Evolutionary conservation across 2,888 invertebrate species (phyloP), one percentile per base, ranked within the genome.

Genomic region (Drosophila kuntzei): DNA sequence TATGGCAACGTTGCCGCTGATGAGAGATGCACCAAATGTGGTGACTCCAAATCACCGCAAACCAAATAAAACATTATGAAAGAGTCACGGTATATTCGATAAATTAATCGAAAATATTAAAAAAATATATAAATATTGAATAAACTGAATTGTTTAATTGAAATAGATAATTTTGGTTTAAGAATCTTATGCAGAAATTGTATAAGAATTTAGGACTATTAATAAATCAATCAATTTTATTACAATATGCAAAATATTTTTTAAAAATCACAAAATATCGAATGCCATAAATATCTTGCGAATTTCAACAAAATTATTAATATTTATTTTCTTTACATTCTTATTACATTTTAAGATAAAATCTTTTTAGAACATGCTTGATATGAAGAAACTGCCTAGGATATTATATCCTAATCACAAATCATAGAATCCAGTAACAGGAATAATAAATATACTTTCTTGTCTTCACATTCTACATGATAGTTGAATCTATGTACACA

Each of bases 21-120:
- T 61, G 76, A 70, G 76, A 72, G 71, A 63, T 72, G 71, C 22
- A 46, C 57, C 29, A 22, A 61, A 62, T 47, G 37, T 47, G 37
- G 76, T 53, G 72, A 76, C 55, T 70, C 20, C 39, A 47, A 57
- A 72, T 57, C 61, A 43, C 12, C 11, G 34, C 27, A 22, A 39
- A 16, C 9, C 37, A 39, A 53, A 39, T 27, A 41, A 18, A 41
- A 9, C 39, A 29, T 18, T 41, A 41, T n/a, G 5, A 25, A n/a
- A 8, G 0, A 58, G 51, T 58, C 59, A 68, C 67, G 18, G 41
- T 9, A 29, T 53, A 39, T 27, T 16, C 25, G n/a, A 14, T 14
- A 32, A 47, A 18, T 29, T 29, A 1, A 37, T 6, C n/a, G 37
- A 11, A 54, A 5, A 29, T 27, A 1, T 8, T 18, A 4, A 8